These are phyloP conservation scores for Drosophila kanapiae DNA, from an alignment of 1,140 invertebrate genomes.

Conservation along the genomic window DNA sequence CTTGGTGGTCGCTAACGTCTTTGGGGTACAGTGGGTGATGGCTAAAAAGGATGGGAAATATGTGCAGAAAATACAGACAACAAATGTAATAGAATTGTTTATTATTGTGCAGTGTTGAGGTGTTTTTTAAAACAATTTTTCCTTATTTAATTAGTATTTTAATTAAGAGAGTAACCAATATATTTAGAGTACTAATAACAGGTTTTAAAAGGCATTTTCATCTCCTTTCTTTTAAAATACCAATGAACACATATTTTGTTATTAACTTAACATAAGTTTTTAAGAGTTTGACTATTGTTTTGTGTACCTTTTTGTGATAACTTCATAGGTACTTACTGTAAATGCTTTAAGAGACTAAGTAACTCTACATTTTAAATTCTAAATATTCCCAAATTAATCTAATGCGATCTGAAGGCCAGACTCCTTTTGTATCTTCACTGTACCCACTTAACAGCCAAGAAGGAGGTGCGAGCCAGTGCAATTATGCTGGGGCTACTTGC, in stretches of 20 bases:
- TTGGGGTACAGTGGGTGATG: slow-evolving; percentile 48
- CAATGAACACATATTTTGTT: too few relatives aligned
- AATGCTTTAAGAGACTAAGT: too few relatives aligned
- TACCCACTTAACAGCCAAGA: slow-evolving; percentile 19
- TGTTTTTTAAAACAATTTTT: background rate
- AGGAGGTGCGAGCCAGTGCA: slow-evolving; percentile 56
- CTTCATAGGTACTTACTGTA: too few relatives aligned
- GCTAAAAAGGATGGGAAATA: slow-evolving; percentile 1
- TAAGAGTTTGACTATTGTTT: background rate
- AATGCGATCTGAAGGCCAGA: too few relatives aligned
- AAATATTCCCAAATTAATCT: background rate
- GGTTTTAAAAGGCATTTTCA: too few relatives aligned
- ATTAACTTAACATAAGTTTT: too few relatives aligned
- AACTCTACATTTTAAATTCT: background rate
- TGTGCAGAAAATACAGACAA: background rate
- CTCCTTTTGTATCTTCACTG: slow-evolving; percentile 31
- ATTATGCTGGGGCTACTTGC: slow-evolving; percentile 67
- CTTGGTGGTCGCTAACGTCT: slow-evolving; percentile 38
- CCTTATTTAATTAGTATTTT: background rate
- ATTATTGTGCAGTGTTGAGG: background rate
- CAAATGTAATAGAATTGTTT: background rate
- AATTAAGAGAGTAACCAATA: too few relatives aligned
- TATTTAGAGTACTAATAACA: too few relatives aligned
- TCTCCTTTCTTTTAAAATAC: too few relatives aligned
- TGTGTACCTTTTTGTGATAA: too few relatives aligned